Evolutionary conservation across 2,797 vertebrate genomes (phyloP), one percentile per base, ranked within the genome.

Genomic region (Xyrichtys novacula): DNA sequence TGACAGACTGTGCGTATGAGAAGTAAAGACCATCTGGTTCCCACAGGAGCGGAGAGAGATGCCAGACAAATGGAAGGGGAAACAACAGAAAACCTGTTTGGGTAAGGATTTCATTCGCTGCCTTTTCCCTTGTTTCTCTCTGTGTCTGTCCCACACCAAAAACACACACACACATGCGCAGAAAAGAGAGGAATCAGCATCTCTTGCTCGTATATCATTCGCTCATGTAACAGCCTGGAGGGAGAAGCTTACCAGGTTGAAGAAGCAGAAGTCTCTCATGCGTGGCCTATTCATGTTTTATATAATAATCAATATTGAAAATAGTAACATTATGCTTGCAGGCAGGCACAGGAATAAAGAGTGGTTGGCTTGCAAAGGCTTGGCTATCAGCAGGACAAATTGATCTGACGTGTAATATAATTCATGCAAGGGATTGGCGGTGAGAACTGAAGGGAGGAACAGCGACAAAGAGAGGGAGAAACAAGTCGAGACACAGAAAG

Each of bases 11-110:
- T 65, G 77, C 22, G 66, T 80, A 80, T 79, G 83, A 91, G 84
- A 88, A 89, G 88, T 86, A 84, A 88, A 87, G 88, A 88, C 88
- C 90, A 90, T 90, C 91, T 90, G 92, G 81, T 91, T 34, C 91
- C 89, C 91, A 81, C 43, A 72, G 86, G 89, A 91, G 82, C 73
- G 5, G 55, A 80, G 76, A 66, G 74, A 76, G 76, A 83, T 78
- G 88, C 77, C 83, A 87, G 81, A 88, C 84, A 83, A 89, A 89
- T 84, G 71, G 81, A 89, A 86, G 81, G 69, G 88, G 89, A 90
- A 90, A 86, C 86, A 89, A 88, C 76, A 79, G 50, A 85, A 86
- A 88, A 80, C 83, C 83, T 71, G 74, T 72, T 72, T 77, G 74
- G 49, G 42, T 61, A 78, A 68, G 65, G 56, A 75, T 52, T 56